Percentiles rank a stretch among this genome's conserved stretches.
phyloP scores from a whole-genome alignment of 2,888 invertebrate genomes.

The Anorthoa munda region DNA sequence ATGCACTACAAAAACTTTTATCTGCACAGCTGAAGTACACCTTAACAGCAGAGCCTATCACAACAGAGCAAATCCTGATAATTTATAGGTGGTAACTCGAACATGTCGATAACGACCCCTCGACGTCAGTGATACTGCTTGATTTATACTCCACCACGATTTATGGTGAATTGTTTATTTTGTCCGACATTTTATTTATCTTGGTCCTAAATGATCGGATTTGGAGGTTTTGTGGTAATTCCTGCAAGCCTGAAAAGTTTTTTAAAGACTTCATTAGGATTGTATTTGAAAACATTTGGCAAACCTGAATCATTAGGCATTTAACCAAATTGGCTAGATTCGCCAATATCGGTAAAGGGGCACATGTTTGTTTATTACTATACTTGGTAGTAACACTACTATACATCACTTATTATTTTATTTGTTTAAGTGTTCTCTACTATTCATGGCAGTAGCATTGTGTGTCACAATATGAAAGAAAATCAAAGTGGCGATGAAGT shows the following conservation, averaged over 20 bases:
- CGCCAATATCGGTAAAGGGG: not conserved
- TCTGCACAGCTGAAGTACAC: not conserved
- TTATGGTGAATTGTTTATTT: slow-evolving; percentile 29
- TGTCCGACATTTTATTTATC: slow-evolving; percentile 5
- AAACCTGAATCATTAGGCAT: not conserved
- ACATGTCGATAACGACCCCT: slow-evolving; percentile 39
- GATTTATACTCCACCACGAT: slow-evolving; percentile 47
- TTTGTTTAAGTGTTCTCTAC: too few relatives aligned
- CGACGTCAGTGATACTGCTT: slow-evolving; percentile 25
- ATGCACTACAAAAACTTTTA: not conserved
- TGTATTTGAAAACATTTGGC: not conserved
- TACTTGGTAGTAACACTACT: too few relatives aligned
- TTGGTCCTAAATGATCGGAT: not conserved
- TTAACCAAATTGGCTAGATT: not conserved
- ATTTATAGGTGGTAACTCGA: slow-evolving; percentile 33
- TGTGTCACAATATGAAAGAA: not conserved
- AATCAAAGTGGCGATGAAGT: not conserved
- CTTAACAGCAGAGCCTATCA: not conserved
- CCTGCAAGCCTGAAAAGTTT: not conserved
- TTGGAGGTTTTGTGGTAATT: not conserved
- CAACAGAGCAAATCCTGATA: not conserved
- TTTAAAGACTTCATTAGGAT: not conserved
- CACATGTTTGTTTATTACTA: not conserved
- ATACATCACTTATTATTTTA: too few relatives aligned
- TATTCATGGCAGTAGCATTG: not conserved